phyloP scores from a whole-genome alignment of 2,888 invertebrate species.

The Acronicta leporina region DNA sequence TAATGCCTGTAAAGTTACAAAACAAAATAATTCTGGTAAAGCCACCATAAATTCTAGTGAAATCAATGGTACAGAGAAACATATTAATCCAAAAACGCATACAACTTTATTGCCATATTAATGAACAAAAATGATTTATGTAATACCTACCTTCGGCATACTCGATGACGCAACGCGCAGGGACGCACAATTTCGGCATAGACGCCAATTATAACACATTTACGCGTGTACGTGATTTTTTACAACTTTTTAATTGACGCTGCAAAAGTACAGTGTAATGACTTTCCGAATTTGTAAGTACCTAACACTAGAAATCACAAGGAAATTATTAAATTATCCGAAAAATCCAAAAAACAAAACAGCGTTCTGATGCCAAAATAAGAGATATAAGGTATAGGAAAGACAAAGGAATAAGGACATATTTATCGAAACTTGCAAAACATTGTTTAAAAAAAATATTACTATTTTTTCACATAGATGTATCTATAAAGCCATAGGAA shows the following conservation, averaged over 20 bases:
- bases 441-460: conserved; percentile 28
- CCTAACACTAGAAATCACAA: too few relatives aligned
- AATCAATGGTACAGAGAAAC: neutral
- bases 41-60: neutral
- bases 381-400: conserved; percentile 11
- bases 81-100: neutral
- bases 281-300: too few relatives aligned
- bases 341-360: neutral
- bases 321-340: too few relatives aligned
- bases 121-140: conserved; percentile 37
- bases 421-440: conserved; percentile 1
- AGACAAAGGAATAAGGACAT: conserved; percentile 17
- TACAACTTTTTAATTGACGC: conserved; percentile 23
- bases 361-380: conserved; percentile 6
- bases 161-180: conserved; percentile 43
- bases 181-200: conserved; percentile 38
- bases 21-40: conserved; percentile 2
- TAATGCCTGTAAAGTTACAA: neutral
- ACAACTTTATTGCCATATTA: conserved; percentile 24
- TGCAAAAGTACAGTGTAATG: too few relatives aligned
- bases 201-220: conserved; percentile 35
- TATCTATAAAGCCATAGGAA: conserved; percentile 31
- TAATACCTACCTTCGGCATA: conserved; percentile 26
- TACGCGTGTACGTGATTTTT: conserved; percentile 32
- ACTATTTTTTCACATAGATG: conserved; percentile 20